Percentiles rank a stretch among this genome's conserved stretches.
These are phyloP conservation scores for Myiopsitta monachus DNA, from an alignment of 2,113 vertebrate species.

Conservation along the genomic window DNA sequence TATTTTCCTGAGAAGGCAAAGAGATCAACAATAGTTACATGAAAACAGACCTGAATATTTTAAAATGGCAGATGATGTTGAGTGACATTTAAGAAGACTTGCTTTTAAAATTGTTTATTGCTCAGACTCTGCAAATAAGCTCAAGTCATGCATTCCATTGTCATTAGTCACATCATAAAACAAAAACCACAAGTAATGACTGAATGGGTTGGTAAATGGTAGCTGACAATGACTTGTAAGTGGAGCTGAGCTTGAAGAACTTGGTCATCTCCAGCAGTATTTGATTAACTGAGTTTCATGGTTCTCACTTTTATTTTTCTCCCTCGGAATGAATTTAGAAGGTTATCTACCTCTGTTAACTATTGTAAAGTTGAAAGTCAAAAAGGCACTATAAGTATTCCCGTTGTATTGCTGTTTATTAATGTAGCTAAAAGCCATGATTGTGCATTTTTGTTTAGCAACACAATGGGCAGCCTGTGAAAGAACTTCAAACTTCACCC, in stretches of 20 bases:
- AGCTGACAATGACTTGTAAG: not conserved
- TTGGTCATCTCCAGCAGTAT: not conserved
- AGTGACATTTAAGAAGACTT: not conserved
- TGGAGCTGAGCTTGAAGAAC: not conserved
- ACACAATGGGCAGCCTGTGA: not conserved
- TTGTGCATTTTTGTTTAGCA: not conserved
- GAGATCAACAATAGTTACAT: not conserved
- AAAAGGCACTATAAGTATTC: not conserved
- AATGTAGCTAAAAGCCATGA: not conserved
- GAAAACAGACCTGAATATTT: not conserved
- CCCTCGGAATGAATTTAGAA: not conserved
- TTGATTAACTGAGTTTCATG: not conserved
- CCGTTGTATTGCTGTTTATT: not conserved
- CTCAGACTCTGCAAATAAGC: not conserved
- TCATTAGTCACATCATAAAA: not conserved
- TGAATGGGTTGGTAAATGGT: not conserved
- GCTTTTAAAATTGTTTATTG: not conserved
- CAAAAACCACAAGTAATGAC: not conserved
- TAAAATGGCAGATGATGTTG: not conserved
- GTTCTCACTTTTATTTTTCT: not conserved
- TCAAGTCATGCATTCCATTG: not conserved
- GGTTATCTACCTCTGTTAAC: not conserved
- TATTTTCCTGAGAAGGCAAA: constrained; percentile 16
- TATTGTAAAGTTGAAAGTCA: not conserved
- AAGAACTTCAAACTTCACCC: not conserved